A percentile compares a stretch with the other conserved stretches of the same genome.
Conservation (phyloP, 2,113 vertebrate genomes). For the Planiliza haematocheilus region DNA sequence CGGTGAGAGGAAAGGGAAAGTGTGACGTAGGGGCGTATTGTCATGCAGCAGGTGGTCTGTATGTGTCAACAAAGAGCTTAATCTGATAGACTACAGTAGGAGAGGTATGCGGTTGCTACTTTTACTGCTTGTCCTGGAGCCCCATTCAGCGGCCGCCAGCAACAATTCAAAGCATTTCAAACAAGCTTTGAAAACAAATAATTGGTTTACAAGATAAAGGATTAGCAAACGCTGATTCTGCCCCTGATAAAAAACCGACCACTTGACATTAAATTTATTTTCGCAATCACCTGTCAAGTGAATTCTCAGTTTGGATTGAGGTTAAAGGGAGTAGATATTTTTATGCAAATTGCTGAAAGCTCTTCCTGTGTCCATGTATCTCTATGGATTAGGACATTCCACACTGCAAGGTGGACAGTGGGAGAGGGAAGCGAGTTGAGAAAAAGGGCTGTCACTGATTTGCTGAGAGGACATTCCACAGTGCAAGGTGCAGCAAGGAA, state of each 20-base stretch:
- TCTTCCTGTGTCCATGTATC: conserved; percentile 51
- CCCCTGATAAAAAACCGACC: not conserved
- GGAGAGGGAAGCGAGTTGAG: conserved; percentile 49
- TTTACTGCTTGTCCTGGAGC: conserved; percentile 27
- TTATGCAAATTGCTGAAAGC: conserved; percentile 44
- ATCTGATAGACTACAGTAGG: conserved; percentile 63
- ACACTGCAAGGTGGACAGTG: conserved; percentile 70
- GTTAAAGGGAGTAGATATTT: conserved; percentile 22
- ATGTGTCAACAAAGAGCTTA: conserved; percentile 64
- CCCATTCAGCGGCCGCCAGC: conserved; percentile 19
- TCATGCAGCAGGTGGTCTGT: conserved; percentile 76
- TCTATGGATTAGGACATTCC: conserved; percentile 75
- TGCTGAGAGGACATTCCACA: conserved; percentile 74
- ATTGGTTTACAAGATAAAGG: conserved; percentile 24
- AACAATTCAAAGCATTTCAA: conserved; percentile 40
- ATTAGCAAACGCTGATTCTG: not conserved
- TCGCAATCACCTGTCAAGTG: conserved; percentile 13
- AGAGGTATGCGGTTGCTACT: conserved; percentile 39
- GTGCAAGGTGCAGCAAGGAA: conserved; percentile 74
- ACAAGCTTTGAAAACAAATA: conserved; percentile 41
- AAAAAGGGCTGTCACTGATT: conserved; percentile 55
- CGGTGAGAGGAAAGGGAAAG: conserved; percentile 58
- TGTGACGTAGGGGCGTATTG: conserved; percentile 54
- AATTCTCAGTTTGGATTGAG: conserved; percentile 1
- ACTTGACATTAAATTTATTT: not conserved